Percentiles rank a stretch among this genome's conserved stretches.
Evolutionary conservation across 2,888 invertebrate genomes (phyloP).

Genomic region (Orthosia cruda): DNA sequence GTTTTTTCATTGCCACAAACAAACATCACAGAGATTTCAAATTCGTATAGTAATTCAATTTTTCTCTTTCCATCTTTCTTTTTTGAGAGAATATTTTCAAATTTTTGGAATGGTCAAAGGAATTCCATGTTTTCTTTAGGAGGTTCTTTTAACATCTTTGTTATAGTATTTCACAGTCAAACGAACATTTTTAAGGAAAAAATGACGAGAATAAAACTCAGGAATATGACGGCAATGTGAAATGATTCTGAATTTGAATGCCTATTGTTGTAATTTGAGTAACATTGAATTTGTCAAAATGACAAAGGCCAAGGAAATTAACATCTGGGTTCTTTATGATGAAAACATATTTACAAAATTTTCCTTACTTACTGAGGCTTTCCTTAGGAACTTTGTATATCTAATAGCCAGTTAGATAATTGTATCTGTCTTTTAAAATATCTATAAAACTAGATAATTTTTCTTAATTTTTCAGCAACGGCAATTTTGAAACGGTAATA

Average conservation of each 20-base stretch:
- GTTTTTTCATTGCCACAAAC: constrained; percentile 84
- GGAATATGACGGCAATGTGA: constrained; percentile 22
- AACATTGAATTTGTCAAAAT: constrained; percentile 46
- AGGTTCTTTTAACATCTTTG: constrained; percentile 46
- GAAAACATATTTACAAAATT: neutral
- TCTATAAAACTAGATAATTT: neutral
- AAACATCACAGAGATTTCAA: constrained; percentile 86
- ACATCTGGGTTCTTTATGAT: constrained; percentile 41
- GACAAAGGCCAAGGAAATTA: constrained; percentile 47
- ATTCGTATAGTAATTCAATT: constrained; percentile 85
- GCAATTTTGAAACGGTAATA: no score
- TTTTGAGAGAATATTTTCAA: constrained; percentile 67
- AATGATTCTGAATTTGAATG: constrained; percentile 43
- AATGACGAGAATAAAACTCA: constrained; percentile 39
- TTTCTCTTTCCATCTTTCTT: constrained; percentile 79
- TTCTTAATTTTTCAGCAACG: neutral
- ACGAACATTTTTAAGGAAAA: constrained; percentile 35
- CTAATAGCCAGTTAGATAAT: neutral
- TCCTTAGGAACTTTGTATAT: neutral
- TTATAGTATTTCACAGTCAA: constrained; percentile 46
- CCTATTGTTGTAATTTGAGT: constrained; percentile 46
- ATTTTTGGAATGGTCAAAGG: constrained; percentile 60
- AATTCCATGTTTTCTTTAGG: constrained; percentile 61
- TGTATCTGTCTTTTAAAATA: no score
- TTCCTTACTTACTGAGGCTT: neutral